A percentile compares a stretch with the other conserved stretches of the same genome.
These are phyloP conservation scores for Ochotona curzoniae DNA, from an alignment of 2,113 vertebrate species.

Conservation along the genomic window DNA sequence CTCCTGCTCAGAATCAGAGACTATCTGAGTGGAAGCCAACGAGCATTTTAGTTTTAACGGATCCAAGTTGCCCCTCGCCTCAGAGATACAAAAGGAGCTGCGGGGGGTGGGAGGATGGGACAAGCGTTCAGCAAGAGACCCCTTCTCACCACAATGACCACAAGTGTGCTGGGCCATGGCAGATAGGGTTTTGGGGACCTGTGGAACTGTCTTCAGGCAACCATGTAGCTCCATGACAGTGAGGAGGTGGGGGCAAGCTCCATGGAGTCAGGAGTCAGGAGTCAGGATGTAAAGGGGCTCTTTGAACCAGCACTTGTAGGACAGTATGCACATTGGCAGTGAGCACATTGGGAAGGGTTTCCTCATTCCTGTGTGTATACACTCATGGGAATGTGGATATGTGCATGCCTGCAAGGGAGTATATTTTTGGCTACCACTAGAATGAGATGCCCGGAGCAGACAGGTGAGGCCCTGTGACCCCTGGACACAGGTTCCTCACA, in stretches of 20 bases:
- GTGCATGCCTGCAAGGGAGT: not conserved
- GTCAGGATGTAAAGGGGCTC: not conserved
- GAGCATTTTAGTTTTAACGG: not conserved
- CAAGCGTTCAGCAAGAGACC: too few relatives aligned
- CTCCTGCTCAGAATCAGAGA: not conserved
- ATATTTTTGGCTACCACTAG: not conserved
- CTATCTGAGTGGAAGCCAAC: too few relatives aligned
- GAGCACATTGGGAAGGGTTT: not conserved
- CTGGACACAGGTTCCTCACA: not conserved
- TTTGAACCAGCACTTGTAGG: not conserved
- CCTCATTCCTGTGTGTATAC: not conserved
- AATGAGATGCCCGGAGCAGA: not conserved
- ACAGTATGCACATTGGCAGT: not conserved
- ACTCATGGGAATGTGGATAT: not conserved
- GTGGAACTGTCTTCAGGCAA: too few relatives aligned
- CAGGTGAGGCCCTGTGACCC: not conserved
- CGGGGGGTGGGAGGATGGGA: too few relatives aligned
- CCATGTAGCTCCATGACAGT: too few relatives aligned
- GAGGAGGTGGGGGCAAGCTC: too few relatives aligned
- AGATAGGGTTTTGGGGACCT: too few relatives aligned
- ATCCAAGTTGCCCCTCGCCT: too few relatives aligned
- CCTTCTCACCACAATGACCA: too few relatives aligned
- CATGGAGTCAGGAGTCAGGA: accelerated
- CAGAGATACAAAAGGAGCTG: too few relatives aligned
- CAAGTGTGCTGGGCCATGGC: too few relatives aligned